phyloP scores from a whole-genome alignment of 2,797 vertebrate genomes.

The Dipus sagitta region DNA sequence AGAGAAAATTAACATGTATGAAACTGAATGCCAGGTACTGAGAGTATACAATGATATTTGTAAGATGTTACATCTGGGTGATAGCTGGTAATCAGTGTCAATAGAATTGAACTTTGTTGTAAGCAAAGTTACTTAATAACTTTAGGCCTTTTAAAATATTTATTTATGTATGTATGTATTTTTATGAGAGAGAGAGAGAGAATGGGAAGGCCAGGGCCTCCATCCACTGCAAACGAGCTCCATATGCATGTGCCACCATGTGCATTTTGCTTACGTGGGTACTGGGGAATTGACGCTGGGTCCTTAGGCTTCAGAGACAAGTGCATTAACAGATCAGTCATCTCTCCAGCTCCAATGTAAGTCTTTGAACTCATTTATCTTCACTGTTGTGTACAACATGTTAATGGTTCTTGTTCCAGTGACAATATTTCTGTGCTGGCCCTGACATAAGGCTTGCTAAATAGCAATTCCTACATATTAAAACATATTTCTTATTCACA shows the following conservation, averaged over 20 bases:
- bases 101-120: not conserved
- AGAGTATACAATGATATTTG: constrained; percentile 5
- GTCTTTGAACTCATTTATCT: not conserved
- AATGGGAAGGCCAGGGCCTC: no score
- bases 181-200: no score
- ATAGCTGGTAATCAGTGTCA: not conserved
- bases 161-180: no score
- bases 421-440: not conserved
- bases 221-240: no score
- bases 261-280: no score
- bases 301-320: no score
- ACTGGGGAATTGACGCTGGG: no score
- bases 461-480: not conserved
- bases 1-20: not conserved
- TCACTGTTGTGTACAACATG: not conserved
- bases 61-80: constrained; percentile 18
- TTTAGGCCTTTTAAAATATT: not conserved
- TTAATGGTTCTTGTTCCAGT: not conserved
- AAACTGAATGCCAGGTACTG: not conserved
- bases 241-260: no score
- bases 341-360: no score
- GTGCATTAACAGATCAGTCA: no score
- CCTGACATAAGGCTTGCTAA: no score
- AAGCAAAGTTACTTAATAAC: constrained; percentile 34
- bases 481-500: not conserved